A percentile compares a stretch with the other conserved stretches of the same genome.
Conservation (phyloP, 1,140 invertebrate species). For the Solenopsis fugax region DNA sequence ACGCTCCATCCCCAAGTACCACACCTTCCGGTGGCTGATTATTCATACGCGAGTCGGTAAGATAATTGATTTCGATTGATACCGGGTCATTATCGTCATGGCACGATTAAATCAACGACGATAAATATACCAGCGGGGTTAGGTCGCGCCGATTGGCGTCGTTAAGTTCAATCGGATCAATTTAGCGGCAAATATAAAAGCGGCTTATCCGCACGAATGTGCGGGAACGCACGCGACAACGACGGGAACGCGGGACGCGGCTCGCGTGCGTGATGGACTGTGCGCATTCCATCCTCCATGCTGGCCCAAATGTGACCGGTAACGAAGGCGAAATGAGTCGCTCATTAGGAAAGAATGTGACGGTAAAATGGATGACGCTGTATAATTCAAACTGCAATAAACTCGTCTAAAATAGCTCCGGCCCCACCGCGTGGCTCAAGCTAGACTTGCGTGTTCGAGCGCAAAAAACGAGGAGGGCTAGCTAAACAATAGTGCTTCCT, state of each 20-base stretch:
- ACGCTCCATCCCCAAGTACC: background rate
- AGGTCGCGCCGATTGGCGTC: too few species aligned
- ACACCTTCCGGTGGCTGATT: background rate
- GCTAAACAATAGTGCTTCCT: background rate
- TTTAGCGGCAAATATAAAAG: conserved; percentile 29
- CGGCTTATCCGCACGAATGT: conserved; percentile 22
- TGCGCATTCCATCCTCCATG: conserved; percentile 82
- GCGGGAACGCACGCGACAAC: too few species aligned
- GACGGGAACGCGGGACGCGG: background rate
- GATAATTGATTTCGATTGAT: conserved; percentile 46
- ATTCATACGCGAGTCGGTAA: background rate
- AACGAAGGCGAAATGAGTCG: conserved; percentile 73
- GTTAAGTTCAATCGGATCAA: conserved; percentile 14
- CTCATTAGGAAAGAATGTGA: conserved; percentile 83
- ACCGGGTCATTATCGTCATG: background rate
- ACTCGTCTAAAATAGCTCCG: conserved; percentile 49
- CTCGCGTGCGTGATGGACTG: conserved; percentile 17
- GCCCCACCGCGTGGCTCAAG: background rate
- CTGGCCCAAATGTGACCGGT: conserved; percentile 82
- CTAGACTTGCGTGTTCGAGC: background rate
- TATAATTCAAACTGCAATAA: conserved; percentile 71
- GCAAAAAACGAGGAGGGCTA: conserved; percentile 46
- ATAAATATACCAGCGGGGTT: background rate
- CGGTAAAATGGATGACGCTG: conserved; percentile 28
- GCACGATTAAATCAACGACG: conserved; percentile 11